Evolutionary conservation across 2,888 invertebrate genomes (phyloP).

Genomic region (Colletes collaris): DNA sequence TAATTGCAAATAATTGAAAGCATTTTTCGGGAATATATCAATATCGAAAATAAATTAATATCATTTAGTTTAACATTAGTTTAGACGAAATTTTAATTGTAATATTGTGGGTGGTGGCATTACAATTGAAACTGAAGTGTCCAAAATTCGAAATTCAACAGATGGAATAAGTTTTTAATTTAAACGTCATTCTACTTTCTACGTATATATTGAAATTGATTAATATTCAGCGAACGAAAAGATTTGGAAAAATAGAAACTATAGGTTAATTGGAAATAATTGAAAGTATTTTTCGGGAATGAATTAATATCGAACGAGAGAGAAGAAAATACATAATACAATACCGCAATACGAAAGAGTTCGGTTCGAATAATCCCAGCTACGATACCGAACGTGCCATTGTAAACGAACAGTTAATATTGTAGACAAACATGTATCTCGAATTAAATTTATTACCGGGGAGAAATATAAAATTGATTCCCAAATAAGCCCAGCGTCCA

Average conservation of each 20-base stretch:
- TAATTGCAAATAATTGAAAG: background rate
- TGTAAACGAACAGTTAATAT: slow-evolving; percentile 25
- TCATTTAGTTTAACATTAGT: too few relatives aligned
- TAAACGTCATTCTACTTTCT: too few relatives aligned
- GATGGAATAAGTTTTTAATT: too few relatives aligned
- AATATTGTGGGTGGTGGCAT: too few relatives aligned
- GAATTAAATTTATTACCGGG: slow-evolving; percentile 12
- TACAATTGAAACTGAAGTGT: too few relatives aligned
- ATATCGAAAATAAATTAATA: background rate
- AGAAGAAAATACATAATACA: slow-evolving; percentile 10
- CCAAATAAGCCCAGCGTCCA: slow-evolving; percentile 3
- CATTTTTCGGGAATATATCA: background rate
- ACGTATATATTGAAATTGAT: too few relatives aligned
- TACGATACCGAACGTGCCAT: background rate
- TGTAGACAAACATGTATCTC: background rate
- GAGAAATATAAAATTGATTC: slow-evolving; percentile 30
- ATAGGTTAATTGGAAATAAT: too few relatives aligned
- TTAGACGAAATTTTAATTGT: too few relatives aligned
- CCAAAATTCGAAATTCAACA: too few relatives aligned
- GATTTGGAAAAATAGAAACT: too few relatives aligned
- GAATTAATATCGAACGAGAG: background rate
- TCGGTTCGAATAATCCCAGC: background rate
- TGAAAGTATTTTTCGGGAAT: background rate
- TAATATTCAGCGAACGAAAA: too few relatives aligned
- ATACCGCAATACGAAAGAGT: background rate